A percentile compares a stretch with the other conserved stretches of the same genome.
Conservation (phyloP, 2,113 vertebrate species). For the Eolophus roseicapilla region DNA sequence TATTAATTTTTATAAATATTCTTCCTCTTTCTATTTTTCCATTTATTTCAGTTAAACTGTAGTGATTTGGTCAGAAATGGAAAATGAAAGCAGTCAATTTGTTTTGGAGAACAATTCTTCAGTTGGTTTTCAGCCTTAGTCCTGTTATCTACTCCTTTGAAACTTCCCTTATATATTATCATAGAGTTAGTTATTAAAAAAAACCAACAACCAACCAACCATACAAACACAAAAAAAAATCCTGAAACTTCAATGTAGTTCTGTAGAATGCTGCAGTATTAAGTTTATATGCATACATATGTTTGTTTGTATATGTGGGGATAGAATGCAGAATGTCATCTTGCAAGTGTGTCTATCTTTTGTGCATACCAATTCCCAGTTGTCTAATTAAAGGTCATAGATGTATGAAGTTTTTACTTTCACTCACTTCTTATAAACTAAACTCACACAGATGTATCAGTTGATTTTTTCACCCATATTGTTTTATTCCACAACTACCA, state of each 20-base stretch:
- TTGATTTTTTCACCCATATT: not conserved
- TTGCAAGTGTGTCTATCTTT: not conserved
- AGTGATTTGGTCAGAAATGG: not conserved
- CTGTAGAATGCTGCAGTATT: not conserved
- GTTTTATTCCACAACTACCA: not conserved
- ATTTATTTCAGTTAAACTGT: not conserved
- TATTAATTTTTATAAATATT: not conserved
- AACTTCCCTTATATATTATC: not conserved
- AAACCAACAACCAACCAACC: not conserved
- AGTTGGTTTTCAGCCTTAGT: not conserved
- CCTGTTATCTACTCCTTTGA: not conserved
- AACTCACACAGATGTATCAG: not conserved
- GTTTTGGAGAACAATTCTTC: not conserved
- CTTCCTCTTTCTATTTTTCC: not conserved
- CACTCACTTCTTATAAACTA: not conserved
- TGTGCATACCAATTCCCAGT: not conserved
- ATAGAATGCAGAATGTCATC: not conserved
- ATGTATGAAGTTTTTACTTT: not conserved
- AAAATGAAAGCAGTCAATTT: not conserved
- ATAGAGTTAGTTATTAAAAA: not conserved
- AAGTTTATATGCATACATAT: accelerated
- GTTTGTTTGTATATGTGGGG: not conserved
- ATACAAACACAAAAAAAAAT: not conserved
- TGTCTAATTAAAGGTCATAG: not conserved
- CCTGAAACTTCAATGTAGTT: not conserved